Conservation (phyloP, 2,888 invertebrate species). For the Acanthosepion pharaonis region DNA sequence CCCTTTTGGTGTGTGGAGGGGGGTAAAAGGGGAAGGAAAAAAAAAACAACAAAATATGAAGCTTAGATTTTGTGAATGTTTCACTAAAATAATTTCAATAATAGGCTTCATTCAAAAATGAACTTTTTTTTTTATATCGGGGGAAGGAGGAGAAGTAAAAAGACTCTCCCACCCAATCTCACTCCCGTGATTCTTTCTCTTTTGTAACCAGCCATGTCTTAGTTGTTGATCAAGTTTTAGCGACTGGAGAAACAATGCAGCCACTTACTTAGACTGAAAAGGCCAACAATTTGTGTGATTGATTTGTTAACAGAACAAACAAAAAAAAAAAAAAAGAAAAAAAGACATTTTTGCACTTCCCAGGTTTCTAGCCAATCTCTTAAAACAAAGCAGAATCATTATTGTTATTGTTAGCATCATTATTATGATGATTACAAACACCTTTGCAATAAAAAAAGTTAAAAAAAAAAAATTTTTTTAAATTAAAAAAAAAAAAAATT, state of each 20-base stretch:
- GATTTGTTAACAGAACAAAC: not conserved
- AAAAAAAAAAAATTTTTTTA: no score
- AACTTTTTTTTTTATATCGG: not conserved
- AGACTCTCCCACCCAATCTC: not conserved
- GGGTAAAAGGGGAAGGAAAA: not conserved
- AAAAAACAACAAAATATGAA: not conserved
- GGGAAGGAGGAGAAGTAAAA: not conserved
- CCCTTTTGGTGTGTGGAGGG: not conserved
- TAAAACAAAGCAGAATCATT: no score
- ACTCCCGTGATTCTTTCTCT: not conserved
- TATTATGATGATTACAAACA: no score
- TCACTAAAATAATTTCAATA: slow-evolving; percentile 3
- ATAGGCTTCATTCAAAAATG: not conserved
- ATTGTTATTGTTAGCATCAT: no score
- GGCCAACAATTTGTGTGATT: not conserved
- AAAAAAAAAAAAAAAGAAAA: not conserved
- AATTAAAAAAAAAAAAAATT: no score
- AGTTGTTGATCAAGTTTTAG: not conserved
- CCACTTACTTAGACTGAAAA: not conserved
- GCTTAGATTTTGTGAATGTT: slow-evolving; percentile 20
- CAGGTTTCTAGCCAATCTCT: no score
- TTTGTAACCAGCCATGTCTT: not conserved
- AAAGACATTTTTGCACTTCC: no score
- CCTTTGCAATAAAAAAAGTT: no score
- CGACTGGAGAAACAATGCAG: not conserved